phyloP scores from a whole-genome alignment of 2,113 vertebrate genomes.

The Malaclemys terrapin region DNA sequence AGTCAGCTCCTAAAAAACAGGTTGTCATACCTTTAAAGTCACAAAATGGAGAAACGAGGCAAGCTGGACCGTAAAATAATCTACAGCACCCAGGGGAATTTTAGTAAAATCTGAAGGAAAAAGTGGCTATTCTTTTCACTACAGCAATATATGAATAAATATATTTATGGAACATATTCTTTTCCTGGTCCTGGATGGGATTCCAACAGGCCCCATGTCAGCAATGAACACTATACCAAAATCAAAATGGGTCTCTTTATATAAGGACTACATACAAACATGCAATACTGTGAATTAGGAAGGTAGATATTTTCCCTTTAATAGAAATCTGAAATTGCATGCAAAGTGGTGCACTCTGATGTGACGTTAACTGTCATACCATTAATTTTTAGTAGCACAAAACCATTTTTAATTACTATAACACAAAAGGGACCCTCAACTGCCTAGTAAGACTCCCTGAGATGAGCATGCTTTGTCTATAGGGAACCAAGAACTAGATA shows the following conservation, averaged over 20 bases:
- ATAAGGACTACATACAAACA: background rate
- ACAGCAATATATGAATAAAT: background rate
- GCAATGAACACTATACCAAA: background rate
- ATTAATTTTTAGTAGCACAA: background rate
- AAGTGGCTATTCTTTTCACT: background rate
- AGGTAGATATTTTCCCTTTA: background rate
- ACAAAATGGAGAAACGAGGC: background rate
- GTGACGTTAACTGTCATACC: background rate
- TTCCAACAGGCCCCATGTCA: background rate
- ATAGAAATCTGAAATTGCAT: background rate
- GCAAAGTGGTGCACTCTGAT: background rate
- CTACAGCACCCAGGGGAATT: slow-evolving; percentile 33
- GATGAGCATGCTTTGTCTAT: background rate
- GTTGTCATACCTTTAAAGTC: background rate
- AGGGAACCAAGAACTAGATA: slow-evolving; percentile 1
- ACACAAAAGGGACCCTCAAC: slow-evolving; percentile 1
- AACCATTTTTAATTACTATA: background rate
- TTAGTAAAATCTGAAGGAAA: background rate
- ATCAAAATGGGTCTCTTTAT: background rate
- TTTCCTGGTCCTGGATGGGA: background rate
- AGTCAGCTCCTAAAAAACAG: background rate
- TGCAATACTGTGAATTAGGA: background rate
- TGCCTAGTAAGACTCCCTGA: background rate
- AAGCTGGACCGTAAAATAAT: background rate
- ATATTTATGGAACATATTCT: background rate